Percentiles rank a stretch among this genome's conserved stretches.
These are phyloP conservation scores for Rhodeus uyekii DNA, from an alignment of 2,797 vertebrate species.

Conservation along the genomic window DNA sequence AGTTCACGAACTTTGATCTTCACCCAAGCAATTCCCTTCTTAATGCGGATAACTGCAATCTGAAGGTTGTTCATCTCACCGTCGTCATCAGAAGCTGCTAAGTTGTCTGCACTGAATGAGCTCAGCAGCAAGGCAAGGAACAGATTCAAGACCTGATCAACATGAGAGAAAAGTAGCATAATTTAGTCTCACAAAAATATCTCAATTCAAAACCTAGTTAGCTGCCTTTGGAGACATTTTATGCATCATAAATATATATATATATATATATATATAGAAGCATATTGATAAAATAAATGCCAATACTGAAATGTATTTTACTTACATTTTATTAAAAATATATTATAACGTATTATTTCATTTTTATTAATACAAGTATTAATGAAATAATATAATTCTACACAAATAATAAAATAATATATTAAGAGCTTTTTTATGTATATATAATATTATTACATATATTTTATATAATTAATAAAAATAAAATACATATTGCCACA, in stretches of 20 bases:
- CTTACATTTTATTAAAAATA: not conserved
- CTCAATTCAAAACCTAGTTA: not conserved
- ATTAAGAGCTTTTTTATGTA: too few relatives aligned
- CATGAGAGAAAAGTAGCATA: slow-evolving; percentile 29
- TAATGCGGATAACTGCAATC: slow-evolving; percentile 94
- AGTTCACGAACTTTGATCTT: slow-evolving; percentile 83
- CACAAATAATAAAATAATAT: not conserved
- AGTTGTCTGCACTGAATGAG: slow-evolving; percentile 97
- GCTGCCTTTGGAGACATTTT: not conserved
- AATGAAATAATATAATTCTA: not conserved
- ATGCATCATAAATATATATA: not conserved
- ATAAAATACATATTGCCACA: too few relatives aligned
- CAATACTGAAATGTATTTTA: not conserved
- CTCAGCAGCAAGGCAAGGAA: slow-evolving; percentile 98
- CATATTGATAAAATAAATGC: not conserved
- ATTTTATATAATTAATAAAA: not conserved
- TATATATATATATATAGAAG: not conserved
- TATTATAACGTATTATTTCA: not conserved
- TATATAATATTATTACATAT: not conserved
- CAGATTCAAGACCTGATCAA: slow-evolving; percentile 90
- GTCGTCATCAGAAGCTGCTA: slow-evolving; percentile 94
- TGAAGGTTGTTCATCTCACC: slow-evolving; percentile 98
- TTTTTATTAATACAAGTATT: too few relatives aligned
- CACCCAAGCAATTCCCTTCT: slow-evolving; percentile 90
- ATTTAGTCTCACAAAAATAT: not conserved